Evolutionary conservation across 2,888 invertebrate genomes (phyloP), one percentile per base, ranked within the genome.

Genomic region (Conchocele bisecta): DNA sequence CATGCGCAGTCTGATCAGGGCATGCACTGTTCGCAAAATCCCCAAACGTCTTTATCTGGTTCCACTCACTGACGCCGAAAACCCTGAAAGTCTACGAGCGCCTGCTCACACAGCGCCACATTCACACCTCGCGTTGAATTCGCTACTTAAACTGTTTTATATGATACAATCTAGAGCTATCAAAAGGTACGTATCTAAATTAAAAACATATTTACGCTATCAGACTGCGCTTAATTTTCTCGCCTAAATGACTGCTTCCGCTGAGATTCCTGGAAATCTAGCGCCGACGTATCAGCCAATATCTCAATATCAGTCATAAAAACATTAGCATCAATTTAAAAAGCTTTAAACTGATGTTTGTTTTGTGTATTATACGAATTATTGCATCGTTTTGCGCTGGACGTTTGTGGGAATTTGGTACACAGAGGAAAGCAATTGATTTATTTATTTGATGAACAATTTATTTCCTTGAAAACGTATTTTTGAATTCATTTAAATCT

Each of bases 111-210:
- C 46, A n/a, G n/a, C n/a, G n/a, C n/a, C 41, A n/a, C n/a, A n/a
- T 73, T 74, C 67, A 68, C 73, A 74, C 73, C 73, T 73, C 44
- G 15, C 15, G n/a, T n/a, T n/a, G n/a, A n/a, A n/a, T n/a, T n/a
- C n/a, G n/a, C n/a, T n/a, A n/a, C n/a, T n/a, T n/a, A 71, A 67
- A 39, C 70, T 65, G 60, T 73, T 63, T 70, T 70, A 57, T 60
- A 72, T 57, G 65, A 77, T 77, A 68, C 74, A 70, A 77, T 70
- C 73, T 37, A 17, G 37, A 37, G 61, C 64, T 72, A 70, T 77
- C 70, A 73, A 74, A 70, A 58, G 70, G 57, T 74, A 70, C 73
- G 60, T 71, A 70, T 71, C 70, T 71, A 73, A 74, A 76, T 76
- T 72, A 76, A 76, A 76, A 72, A 72, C 76, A 72, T 65, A 72